Evolutionary conservation across 2,797 vertebrate genomes (phyloP).

Genomic region (Tokudaia tokunoshimensis): DNA sequence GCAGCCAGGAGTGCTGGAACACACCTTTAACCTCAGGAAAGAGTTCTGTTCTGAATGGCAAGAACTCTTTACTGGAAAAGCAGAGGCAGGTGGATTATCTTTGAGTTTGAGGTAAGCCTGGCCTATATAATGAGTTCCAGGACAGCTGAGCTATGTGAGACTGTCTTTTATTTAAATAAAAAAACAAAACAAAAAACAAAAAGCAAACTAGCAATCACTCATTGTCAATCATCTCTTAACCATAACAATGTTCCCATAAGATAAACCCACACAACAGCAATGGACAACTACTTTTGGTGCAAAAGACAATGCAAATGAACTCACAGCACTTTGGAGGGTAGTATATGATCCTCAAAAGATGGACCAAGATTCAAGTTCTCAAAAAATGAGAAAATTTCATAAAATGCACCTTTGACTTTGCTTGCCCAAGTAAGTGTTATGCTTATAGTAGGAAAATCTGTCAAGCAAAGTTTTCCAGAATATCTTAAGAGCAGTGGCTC

Average conservation of each 20-base stretch:
- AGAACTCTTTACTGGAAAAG: background rate
- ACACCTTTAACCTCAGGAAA: background rate
- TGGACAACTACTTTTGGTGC: constrained; percentile 18
- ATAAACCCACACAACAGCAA: constrained; percentile 41
- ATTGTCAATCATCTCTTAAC: constrained; percentile 24
- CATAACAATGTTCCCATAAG: background rate
- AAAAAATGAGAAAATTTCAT: constrained; percentile 18
- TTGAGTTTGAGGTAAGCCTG: background rate
- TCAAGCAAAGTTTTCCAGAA: background rate
- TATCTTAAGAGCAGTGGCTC: background rate
- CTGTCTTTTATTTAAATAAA: background rate
- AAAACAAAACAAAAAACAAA: background rate
- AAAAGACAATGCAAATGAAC: background rate
- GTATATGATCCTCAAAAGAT: constrained; percentile 33
- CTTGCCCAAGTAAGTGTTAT: background rate
- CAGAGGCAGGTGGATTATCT: background rate
- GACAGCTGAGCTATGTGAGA: background rate
- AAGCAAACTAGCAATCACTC: background rate
- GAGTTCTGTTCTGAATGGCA: background rate
- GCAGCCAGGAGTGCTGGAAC: background rate
- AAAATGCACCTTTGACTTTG: constrained; percentile 13
- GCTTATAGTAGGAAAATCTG: background rate
- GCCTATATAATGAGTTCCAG: background rate
- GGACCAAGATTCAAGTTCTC: background rate
- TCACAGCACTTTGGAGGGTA: background rate